Percentiles rank a stretch among this genome's conserved stretches.
Conservation (phyloP, 2,888 invertebrate genomes). For the Epinotia nisella region DNA sequence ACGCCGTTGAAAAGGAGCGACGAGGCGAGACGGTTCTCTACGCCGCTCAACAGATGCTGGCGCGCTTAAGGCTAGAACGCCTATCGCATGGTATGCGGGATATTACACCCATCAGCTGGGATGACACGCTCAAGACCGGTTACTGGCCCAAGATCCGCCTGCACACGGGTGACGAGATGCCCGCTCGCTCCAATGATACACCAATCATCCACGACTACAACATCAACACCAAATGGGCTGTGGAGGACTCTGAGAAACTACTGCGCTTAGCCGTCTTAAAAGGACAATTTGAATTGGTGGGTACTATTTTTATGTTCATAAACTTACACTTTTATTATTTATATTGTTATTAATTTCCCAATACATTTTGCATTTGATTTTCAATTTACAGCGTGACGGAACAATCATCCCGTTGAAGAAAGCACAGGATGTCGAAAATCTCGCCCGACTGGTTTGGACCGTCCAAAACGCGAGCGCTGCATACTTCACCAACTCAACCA, state of each 20-base stretch:
- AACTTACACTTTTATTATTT: too few species aligned
- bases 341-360: background rate
- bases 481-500: constrained; percentile 67
- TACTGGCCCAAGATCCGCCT: constrained; percentile 86
- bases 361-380: too few species aligned
- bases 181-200: constrained; percentile 79
- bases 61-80: constrained; percentile 83
- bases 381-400: constrained; percentile 79
- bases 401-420: constrained; percentile 85
- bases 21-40: constrained; percentile 86
- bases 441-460: constrained; percentile 81
- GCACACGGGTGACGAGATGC: constrained; percentile 84
- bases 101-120: constrained; percentile 76
- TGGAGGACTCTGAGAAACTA: constrained; percentile 78
- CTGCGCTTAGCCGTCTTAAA: constrained; percentile 78
- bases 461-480: constrained; percentile 82
- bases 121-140: constrained; percentile 73
- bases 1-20: constrained; percentile 74
- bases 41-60: constrained; percentile 86
- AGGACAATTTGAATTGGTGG: constrained; percentile 71
- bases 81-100: constrained; percentile 79
- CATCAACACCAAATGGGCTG: constrained; percentile 59
- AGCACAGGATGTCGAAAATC: constrained; percentile 86
- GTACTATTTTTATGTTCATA: constrained; percentile 43
- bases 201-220: constrained; percentile 63